Evolutionary conservation across 2,888 invertebrate species (phyloP).

Genomic region (Tineola bisselliella): DNA sequence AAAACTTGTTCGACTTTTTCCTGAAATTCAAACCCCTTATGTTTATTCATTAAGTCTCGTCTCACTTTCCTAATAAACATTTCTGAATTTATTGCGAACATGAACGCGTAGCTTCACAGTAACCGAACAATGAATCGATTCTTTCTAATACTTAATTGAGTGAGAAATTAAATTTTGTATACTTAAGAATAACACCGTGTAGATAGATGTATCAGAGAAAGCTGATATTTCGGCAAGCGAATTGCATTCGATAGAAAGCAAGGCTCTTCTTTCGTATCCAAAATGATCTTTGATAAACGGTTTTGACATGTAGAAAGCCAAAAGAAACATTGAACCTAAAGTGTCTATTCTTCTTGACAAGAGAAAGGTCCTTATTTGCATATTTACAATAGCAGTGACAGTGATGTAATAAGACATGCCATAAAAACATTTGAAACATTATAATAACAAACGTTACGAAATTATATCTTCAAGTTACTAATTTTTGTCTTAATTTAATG

Average conservation of each 20-base stretch:
- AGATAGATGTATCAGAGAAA: background rate
- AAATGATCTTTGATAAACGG: constrained; percentile 4
- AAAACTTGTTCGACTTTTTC: background rate
- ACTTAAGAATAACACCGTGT: too few species aligned
- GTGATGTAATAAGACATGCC: background rate
- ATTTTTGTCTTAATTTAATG: too few species aligned
- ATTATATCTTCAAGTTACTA: background rate
- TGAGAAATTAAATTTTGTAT: constrained; percentile 22
- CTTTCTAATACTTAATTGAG: constrained; percentile 19
- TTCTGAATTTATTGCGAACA: constrained; percentile 9
- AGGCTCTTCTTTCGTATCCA: background rate
- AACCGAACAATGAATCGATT: background rate
- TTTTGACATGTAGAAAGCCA: constrained; percentile 21
- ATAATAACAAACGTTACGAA: background rate
- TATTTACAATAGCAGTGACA: constrained; percentile 12
- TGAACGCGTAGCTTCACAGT: background rate
- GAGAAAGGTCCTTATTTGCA: constrained; percentile 22
- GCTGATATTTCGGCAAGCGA: constrained; percentile 1
- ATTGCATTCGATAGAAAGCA: constrained; percentile 30
- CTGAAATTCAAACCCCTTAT: constrained; percentile 1
- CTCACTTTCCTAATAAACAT: constrained; percentile 15
- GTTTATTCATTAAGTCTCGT: constrained; percentile 19
- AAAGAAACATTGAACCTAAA: constrained; percentile 19
- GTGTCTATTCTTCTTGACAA: constrained; percentile 9
- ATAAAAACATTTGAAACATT: background rate